Evolutionary conservation across 2,888 invertebrate genomes (phyloP).

Genomic region (Drosophila glabriapex): DNA sequence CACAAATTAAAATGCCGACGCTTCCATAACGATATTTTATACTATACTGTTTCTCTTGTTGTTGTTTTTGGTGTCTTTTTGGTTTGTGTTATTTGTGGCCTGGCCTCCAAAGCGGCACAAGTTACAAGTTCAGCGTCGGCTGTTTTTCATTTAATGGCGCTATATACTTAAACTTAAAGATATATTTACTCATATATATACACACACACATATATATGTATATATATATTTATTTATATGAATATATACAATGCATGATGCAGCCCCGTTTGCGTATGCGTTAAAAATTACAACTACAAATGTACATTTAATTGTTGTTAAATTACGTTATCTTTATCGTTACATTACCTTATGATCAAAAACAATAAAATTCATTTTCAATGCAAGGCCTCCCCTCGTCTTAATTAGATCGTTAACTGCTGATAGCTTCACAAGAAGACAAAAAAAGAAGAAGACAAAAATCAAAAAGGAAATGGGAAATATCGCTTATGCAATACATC

Average conservation of each 20-base stretch:
- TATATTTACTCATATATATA: constrained; percentile 5
- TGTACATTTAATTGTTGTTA: constrained; percentile 79
- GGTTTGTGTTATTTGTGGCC: constrained; percentile 2
- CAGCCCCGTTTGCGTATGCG: constrained; percentile 36
- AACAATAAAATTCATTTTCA: constrained; percentile 78
- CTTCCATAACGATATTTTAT: constrained; percentile 40
- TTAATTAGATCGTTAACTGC: constrained; percentile 55
- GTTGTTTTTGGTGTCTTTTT: constrained; percentile 1
- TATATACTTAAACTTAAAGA: constrained; percentile 32
- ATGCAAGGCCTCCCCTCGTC: constrained; percentile 55
- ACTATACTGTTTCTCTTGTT: constrained; percentile 7
- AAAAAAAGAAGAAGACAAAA: neutral
- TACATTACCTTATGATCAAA: constrained; percentile 73
- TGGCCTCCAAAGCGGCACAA: constrained; percentile 70
- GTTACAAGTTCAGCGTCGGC: constrained; percentile 51
- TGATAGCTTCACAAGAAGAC: constrained; percentile 17
- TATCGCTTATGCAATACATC: constrained; percentile 42
- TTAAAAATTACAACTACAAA: constrained; percentile 34
- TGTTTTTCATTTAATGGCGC: constrained; percentile 51
- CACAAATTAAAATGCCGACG: constrained; percentile 62
- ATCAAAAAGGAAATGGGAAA: constrained; percentile 1
- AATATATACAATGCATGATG: neutral
- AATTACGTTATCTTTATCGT: constrained; percentile 70
- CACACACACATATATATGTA: constrained; percentile 29
- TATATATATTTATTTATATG: neutral